Evolutionary conservation across 92 coral and sea anemone genomes (phyloP), one percentile per base, ranked within the genome.

Genomic region (Palythoa heliodiscus): DNA sequence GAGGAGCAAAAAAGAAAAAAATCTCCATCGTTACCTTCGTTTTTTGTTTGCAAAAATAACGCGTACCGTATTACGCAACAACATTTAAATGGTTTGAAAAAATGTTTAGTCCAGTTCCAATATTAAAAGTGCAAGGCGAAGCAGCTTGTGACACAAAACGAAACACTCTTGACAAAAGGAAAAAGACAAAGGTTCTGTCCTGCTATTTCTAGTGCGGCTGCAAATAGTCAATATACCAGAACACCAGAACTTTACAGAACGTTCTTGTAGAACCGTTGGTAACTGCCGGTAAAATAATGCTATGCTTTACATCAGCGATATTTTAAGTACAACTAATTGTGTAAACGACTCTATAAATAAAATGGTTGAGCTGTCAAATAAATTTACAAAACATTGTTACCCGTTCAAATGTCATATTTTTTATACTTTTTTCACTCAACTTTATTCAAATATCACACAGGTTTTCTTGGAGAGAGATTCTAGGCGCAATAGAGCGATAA

Each of bases 241-340:
- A 25, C 55, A 5, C 38, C 15, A 40, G 74, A 38, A 61, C 29
- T 24, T 76, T 66, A 67, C 74, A 80, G 66, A 58, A 53, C 47
- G 23, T n/a, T 19, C 84, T 5, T 11, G 13, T 68, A 15, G 47
- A 48, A 66, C n/a, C 22, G 55, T 60, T n/a, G 71, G 38, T 25
- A 53, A 9, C 23, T 57, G 38, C 17, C 43, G 8, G 37, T 66
- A 29, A 67, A 23, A 13, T 48, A 70, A 43, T 80, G 35, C 84
- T 52, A 47, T 80, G 83, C 8, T 78, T 61, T 25, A 68, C 58
- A 48, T 19, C 74, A 80, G 40, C 20, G 60, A 43, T 25, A 80
- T 80, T 80, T 80, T 80, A 47, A 43, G 54, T 22, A 80, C 60
- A 20, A 39, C 58, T 66, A 67, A 66, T 64, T 68, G 84, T 64